Conservation (phyloP, 2,888 invertebrate species). For the Campoletis raptor region DNA sequence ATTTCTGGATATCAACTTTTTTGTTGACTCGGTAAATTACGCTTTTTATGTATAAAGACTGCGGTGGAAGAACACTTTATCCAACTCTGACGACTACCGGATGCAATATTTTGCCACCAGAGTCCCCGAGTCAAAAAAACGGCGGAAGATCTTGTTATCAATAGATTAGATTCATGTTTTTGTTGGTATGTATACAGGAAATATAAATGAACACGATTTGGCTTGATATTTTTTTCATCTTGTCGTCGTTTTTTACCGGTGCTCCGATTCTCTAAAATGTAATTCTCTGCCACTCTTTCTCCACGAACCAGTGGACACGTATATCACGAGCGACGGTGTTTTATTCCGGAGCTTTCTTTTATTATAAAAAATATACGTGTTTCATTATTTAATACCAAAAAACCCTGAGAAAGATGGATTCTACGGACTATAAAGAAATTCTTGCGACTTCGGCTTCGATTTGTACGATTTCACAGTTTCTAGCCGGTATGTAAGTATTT, state of each 20-base stretch:
- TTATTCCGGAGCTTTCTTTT: background rate
- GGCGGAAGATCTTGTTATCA: slow-evolving; percentile 1
- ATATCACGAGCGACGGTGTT: background rate
- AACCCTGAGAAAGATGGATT: slow-evolving; percentile 78
- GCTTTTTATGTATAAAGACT: background rate
- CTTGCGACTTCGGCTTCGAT: slow-evolving; percentile 89
- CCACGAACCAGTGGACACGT: background rate
- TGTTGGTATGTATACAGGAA: background rate
- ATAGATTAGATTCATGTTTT: slow-evolving; percentile 3
- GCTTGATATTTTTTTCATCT: slow-evolving; percentile 3
- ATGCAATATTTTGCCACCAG: slow-evolving; percentile 5
- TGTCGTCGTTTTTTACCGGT: slow-evolving; percentile 9
- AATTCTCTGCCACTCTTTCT: background rate
- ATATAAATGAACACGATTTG: background rate
- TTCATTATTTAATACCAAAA: background rate
- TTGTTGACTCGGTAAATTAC: background rate
- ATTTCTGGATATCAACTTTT: background rate
- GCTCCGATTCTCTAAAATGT: slow-evolving; percentile 9
- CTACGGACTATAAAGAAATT: slow-evolving; percentile 84
- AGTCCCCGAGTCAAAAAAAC: background rate
- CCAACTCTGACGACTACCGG: background rate
- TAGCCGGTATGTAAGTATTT: slow-evolving; percentile 93
- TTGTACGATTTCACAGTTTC: slow-evolving; percentile 93
- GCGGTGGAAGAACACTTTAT: no score
- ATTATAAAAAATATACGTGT: background rate